Conservation (phyloP, 2,797 vertebrate genomes). For the Pseudomugil gertrudae region DNA sequence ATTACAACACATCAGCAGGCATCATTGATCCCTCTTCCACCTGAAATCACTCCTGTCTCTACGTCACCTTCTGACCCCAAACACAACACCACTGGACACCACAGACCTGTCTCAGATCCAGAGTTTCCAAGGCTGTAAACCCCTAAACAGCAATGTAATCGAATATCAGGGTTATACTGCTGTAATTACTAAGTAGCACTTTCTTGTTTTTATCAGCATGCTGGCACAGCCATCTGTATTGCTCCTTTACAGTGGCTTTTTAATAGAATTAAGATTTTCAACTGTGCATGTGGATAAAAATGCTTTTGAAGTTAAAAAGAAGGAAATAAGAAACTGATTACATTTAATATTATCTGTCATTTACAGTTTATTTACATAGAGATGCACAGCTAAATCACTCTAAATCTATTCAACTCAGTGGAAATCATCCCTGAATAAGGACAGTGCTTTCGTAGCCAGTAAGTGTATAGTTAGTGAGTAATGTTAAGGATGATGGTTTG, state of each 20-base stretch:
- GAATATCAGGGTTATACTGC: slow-evolving; percentile 55
- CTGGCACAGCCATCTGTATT: slow-evolving; percentile 65
- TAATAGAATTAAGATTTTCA: slow-evolving; percentile 48
- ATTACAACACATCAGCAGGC: slow-evolving; percentile 79
- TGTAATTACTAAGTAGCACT: slow-evolving; percentile 64
- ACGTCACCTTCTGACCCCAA: slow-evolving; percentile 73
- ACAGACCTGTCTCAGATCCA: slow-evolving; percentile 90
- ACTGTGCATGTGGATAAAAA: slow-evolving; percentile 66
- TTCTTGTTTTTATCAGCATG: slow-evolving; percentile 72
- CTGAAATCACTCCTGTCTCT: slow-evolving; percentile 85
- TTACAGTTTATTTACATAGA: slow-evolving; percentile 13
- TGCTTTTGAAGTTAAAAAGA: slow-evolving; percentile 37
- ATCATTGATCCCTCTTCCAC: slow-evolving; percentile 83
- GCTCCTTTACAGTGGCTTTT: slow-evolving; percentile 65
- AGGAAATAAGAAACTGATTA: slow-evolving; percentile 19
- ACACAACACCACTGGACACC: slow-evolving; percentile 83
- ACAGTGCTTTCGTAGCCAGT: neutral
- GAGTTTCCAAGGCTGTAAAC: slow-evolving; percentile 89
- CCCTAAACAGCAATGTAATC: slow-evolving; percentile 37
- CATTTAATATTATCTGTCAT: neutral
- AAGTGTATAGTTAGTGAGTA: neutral
- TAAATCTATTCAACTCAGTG: slow-evolving; percentile 14
- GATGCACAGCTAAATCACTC: slow-evolving; percentile 20
- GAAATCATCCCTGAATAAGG: neutral
- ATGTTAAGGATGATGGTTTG: slow-evolving; percentile 22